These are phyloP conservation scores for Triplophysa tibetana DNA, from an alignment of 2,113 vertebrate species.

Conservation along the genomic window DNA sequence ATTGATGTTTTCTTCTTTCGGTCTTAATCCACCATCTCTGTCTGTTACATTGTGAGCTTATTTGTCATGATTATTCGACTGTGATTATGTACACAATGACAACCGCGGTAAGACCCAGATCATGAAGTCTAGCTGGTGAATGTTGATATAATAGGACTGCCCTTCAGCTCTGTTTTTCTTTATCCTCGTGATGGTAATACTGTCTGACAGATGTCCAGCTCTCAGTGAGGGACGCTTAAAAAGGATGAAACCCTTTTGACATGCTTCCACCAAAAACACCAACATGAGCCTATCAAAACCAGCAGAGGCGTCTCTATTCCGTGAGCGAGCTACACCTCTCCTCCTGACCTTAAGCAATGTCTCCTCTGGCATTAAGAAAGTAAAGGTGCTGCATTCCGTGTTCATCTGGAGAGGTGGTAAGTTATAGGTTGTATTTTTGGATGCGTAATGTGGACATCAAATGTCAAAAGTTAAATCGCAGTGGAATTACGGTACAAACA, in stretches of 20 bases:
- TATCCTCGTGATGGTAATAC: conserved; percentile 19
- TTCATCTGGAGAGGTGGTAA: neutral
- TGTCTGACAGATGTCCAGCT: conserved; percentile 19
- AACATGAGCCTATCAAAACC: neutral
- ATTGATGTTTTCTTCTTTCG: neutral
- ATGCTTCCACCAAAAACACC: neutral
- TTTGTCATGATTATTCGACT: neutral
- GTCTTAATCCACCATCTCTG: neutral
- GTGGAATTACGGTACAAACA: too few relatives aligned
- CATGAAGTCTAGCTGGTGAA: neutral
- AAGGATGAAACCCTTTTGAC: conserved; percentile 18
- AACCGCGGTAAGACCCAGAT: conserved; percentile 24
- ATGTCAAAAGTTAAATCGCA: neutral
- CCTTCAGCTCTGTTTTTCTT: conserved; percentile 29
- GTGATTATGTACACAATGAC: conserved; percentile 39
- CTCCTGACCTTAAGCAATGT: neutral
- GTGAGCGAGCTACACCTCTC: neutral
- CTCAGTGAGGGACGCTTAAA: neutral
- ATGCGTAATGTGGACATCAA: conserved; percentile 2
- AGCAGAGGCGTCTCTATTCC: neutral
- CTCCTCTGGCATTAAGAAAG: conserved; percentile 8
- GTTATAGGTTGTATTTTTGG: neutral
- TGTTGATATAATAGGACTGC: conserved; percentile 15
- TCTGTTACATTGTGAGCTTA: neutral
- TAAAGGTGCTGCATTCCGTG: neutral